phyloP scores from a whole-genome alignment of 2,797 vertebrate genomes.

The Bradypus variegatus region DNA sequence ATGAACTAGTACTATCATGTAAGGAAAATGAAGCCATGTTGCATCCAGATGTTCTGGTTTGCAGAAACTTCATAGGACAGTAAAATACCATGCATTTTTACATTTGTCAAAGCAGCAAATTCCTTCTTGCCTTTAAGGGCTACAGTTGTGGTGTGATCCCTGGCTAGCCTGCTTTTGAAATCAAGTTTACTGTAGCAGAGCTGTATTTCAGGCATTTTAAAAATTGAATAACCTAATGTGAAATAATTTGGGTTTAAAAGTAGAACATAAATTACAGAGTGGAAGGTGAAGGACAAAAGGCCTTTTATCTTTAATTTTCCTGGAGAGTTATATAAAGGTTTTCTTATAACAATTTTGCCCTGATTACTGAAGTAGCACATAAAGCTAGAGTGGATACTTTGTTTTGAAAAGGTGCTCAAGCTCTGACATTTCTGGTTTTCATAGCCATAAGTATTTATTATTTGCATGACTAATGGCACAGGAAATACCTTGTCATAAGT shows the following conservation, averaged over 20 bases:
- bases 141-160: constrained; percentile 72
- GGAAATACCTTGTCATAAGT: constrained; percentile 73
- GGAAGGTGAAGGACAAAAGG: constrained; percentile 70
- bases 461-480: constrained; percentile 81
- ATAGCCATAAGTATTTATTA: constrained; percentile 75
- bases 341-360: constrained; percentile 63
- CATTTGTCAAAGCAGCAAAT: constrained; percentile 68
- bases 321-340: constrained; percentile 69
- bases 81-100: constrained; percentile 71
- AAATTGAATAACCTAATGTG: constrained; percentile 69
- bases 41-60: constrained; percentile 73
- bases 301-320: constrained; percentile 67
- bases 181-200: constrained; percentile 73
- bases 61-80: constrained; percentile 73
- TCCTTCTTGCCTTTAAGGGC: constrained; percentile 76
- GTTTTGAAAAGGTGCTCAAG: constrained; percentile 75
- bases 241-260: constrained; percentile 72
- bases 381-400: constrained; percentile 71
- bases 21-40: constrained; percentile 82
- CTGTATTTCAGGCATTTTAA: constrained; percentile 69
- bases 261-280: constrained; percentile 68
- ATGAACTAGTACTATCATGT: constrained; percentile 72
- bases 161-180: constrained; percentile 72
- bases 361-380: constrained; percentile 71
- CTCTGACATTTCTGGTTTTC: constrained; percentile 73